phyloP scores from a whole-genome alignment of 2,888 invertebrate genomes.

The Epinotia bilunana region DNA sequence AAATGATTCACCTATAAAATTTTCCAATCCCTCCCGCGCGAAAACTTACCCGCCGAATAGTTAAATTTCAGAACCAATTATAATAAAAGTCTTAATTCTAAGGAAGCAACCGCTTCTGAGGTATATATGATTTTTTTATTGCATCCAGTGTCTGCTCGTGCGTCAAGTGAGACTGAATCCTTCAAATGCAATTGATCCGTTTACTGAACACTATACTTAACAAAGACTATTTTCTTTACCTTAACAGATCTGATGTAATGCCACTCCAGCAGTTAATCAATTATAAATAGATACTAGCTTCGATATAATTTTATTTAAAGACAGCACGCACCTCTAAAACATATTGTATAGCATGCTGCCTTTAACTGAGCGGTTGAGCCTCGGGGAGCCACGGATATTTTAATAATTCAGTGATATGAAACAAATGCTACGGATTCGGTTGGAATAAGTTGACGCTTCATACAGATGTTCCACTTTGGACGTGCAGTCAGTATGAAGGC shows the following conservation, averaged over 20 bases:
- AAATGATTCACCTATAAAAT: neutral
- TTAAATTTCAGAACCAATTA: constrained; percentile 58
- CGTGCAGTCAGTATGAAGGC: too few relatives aligned
- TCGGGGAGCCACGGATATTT: neutral
- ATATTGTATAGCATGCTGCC: constrained; percentile 80
- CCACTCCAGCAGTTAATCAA: constrained; percentile 61
- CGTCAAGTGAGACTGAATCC: constrained; percentile 61
- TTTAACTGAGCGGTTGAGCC: constrained; percentile 65
- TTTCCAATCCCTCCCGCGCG: constrained; percentile 4
- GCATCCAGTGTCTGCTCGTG: constrained; percentile 62
- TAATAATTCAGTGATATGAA: neutral
- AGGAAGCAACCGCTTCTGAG: constrained; percentile 79
- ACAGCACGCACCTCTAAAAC: constrained; percentile 80
- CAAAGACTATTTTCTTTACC: constrained; percentile 67
- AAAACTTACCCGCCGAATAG: constrained; percentile 16
- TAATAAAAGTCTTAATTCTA: constrained; percentile 64
- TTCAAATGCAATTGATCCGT: constrained; percentile 60
- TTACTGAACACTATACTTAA: constrained; percentile 64
- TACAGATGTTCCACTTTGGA: too few relatives aligned
- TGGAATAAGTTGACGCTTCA: neutral
- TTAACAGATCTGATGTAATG: constrained; percentile 79
- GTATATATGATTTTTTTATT: constrained; percentile 70
- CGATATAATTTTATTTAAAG: constrained; percentile 73
- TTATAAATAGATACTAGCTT: constrained; percentile 70
- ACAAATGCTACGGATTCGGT: neutral